A percentile compares a stretch with the other conserved stretches of the same genome.
phyloP scores from a whole-genome alignment of 2,113 vertebrate genomes.

The Phainopepla nitens region DNA sequence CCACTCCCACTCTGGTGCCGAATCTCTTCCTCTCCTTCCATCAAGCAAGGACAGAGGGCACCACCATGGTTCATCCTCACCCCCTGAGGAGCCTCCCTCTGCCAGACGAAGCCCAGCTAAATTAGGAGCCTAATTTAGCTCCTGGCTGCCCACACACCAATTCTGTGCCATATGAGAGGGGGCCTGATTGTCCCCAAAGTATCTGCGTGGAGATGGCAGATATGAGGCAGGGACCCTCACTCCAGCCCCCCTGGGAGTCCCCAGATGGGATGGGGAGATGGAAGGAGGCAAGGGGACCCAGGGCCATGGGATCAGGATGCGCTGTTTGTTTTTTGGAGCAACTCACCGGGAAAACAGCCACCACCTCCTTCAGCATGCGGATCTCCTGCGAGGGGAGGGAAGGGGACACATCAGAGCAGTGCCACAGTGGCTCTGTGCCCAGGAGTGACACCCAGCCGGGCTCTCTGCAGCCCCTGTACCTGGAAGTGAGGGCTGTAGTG shows the following conservation, averaged over 20 bases:
- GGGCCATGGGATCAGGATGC: fast-evolving
- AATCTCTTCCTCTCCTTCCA: neutral
- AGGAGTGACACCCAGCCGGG: fast-evolving
- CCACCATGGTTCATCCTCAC: neutral
- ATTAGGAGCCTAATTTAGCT: neutral
- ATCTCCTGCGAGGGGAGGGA: conserved; percentile 77
- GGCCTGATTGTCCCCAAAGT: neutral
- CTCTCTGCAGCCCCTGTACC: conserved; percentile 66
- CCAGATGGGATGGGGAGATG: neutral
- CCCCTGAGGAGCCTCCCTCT: neutral
- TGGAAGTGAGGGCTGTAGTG: conserved; percentile 97
- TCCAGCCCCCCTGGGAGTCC: neutral
- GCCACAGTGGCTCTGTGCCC: fast-evolving
- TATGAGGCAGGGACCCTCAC: neutral
- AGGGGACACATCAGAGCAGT: fast-evolving
- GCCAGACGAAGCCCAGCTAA: neutral
- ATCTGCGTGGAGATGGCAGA: neutral
- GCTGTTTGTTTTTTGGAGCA: neutral
- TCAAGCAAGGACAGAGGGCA: neutral
- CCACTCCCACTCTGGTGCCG: fast-evolving
- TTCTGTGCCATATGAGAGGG: neutral
- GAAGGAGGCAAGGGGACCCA: neutral
- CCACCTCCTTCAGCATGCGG: conserved; percentile 83
- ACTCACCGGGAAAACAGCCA: conserved; percentile 85
- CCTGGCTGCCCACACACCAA: neutral